These are phyloP conservation scores for Biston betularia DNA, from an alignment of 2,888 invertebrate genomes.

Conservation along the genomic window DNA sequence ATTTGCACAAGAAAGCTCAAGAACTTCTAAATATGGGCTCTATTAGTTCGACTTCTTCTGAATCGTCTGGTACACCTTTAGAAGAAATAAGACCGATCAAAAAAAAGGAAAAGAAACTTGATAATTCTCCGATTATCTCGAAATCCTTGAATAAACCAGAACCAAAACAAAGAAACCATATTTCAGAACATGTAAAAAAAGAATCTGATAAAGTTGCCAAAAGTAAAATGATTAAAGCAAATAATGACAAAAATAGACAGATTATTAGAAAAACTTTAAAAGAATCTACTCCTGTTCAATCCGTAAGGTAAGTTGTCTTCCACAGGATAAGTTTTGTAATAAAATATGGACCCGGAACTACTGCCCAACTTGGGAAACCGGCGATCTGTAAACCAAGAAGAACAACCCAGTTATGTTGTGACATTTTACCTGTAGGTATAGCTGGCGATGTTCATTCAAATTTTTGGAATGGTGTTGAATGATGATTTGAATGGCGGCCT, in stretches of 20 bases:
- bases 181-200: conserved; percentile 10
- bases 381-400: too few relatives aligned
- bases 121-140: conserved; percentile 21
- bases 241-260: conserved; percentile 30
- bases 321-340: too few relatives aligned
- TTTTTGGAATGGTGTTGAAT: too few relatives aligned
- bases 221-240: conserved; percentile 30
- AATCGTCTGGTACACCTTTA: conserved; percentile 55
- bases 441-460: too few relatives aligned
- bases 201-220: conserved; percentile 26
- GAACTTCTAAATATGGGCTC: conserved; percentile 71
- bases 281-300: conserved; percentile 23
- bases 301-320: conserved; percentile 22
- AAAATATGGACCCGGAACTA: too few relatives aligned
- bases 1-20: conserved; percentile 76
- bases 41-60: conserved; percentile 69
- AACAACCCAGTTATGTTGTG: too few relatives aligned
- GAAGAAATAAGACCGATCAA: conserved; percentile 47
- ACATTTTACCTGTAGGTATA: too few relatives aligned
- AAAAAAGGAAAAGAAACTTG: conserved; percentile 36
- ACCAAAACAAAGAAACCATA: conserved; percentile 30
- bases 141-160: conserved; percentile 31
- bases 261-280: conserved; percentile 21
- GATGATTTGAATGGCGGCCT: too few relatives aligned
- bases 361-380: too few relatives aligned